Percentiles rank a stretch among this genome's conserved stretches.
phyloP scores from a whole-genome alignment of 2,888 invertebrate genomes.

The Andricus curvator region DNA sequence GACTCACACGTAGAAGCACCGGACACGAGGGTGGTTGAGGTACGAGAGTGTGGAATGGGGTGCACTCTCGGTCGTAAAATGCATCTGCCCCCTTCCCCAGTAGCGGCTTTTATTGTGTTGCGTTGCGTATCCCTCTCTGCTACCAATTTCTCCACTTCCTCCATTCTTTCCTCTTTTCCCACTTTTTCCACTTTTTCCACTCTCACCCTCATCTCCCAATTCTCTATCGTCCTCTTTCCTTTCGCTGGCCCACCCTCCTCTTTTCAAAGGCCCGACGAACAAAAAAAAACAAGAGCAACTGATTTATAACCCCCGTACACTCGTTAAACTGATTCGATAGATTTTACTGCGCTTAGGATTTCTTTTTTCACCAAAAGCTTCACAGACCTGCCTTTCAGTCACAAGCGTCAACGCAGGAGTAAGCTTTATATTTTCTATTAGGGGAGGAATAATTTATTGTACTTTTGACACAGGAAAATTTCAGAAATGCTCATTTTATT shows the following conservation, averaged over 20 bases:
- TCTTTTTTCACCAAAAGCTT: constrained; percentile 54
- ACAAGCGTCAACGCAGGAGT: constrained; percentile 10
- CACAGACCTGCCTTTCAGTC: constrained; percentile 43
- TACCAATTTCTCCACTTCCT: constrained; percentile 41
- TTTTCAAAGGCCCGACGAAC: background rate
- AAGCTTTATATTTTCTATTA: background rate
- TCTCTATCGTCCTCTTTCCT: constrained; percentile 18
- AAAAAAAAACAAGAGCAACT: constrained; percentile 66
- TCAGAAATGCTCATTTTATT: too few species aligned
- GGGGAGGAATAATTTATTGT: background rate
- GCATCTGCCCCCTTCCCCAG: constrained; percentile 65
- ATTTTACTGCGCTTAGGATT: constrained; percentile 72
- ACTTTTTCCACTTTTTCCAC: background rate
- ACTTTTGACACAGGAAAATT: background rate
- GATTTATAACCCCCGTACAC: constrained; percentile 73
- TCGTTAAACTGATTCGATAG: constrained; percentile 77
- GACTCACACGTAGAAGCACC: constrained; percentile 50
- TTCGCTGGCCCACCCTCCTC: constrained; percentile 8
- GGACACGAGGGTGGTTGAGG: constrained; percentile 41
- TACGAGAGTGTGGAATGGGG: constrained; percentile 38
- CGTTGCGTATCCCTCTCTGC: constrained; percentile 20
- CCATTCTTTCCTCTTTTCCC: constrained; percentile 39
- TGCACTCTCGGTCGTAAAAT: constrained; percentile 69
- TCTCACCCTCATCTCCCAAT: constrained; percentile 31
- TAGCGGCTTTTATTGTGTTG: constrained; percentile 37